These are phyloP conservation scores for Triplophysa bombifrons DNA, from an alignment of 2,797 vertebrate genomes.

Conservation along the genomic window DNA sequence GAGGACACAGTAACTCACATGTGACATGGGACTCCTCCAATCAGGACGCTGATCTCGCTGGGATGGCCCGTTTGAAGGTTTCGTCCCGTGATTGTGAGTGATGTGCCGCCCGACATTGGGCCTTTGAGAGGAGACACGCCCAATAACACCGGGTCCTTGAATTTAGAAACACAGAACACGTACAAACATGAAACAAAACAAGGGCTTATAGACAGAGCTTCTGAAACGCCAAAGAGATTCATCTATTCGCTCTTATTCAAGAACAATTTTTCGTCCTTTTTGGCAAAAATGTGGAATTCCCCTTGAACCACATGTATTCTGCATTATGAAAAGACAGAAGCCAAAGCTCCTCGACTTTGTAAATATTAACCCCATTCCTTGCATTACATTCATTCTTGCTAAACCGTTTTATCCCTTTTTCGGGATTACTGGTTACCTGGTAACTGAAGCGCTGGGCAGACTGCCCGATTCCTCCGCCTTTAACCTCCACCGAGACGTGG, in stretches of 20 bases:
- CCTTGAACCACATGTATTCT: background rate
- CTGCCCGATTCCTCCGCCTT: slow-evolving; percentile 83
- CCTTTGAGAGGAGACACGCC: slow-evolving; percentile 85
- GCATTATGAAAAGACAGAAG: background rate
- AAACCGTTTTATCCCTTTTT: slow-evolving; percentile 1
- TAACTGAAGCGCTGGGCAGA: slow-evolving; percentile 86
- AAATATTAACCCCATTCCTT: slow-evolving; percentile 18
- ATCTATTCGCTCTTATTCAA: too few species aligned
- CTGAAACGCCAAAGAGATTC: background rate
- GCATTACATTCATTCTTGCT: slow-evolving; percentile 3
- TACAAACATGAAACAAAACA: slow-evolving; percentile 15
- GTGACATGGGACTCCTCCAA: slow-evolving; percentile 87
- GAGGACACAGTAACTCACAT: slow-evolving; percentile 78
- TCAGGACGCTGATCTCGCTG: slow-evolving; percentile 83
- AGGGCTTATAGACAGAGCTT: background rate
- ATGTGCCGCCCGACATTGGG: slow-evolving; percentile 90
- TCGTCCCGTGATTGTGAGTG: slow-evolving; percentile 83
- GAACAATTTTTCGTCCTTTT: too few species aligned
- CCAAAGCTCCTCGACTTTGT: background rate
- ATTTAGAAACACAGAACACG: slow-evolving; percentile 8
- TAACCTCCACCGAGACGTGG: slow-evolving; percentile 83
- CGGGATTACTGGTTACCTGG: slow-evolving; percentile 76
- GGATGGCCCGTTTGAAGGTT: slow-evolving; percentile 86
- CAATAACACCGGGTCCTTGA: slow-evolving; percentile 85
- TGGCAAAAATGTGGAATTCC: too few species aligned